These are phyloP conservation scores for Ctenodactylus gundi DNA, from an alignment of 2,113 vertebrate genomes.

Conservation along the genomic window DNA sequence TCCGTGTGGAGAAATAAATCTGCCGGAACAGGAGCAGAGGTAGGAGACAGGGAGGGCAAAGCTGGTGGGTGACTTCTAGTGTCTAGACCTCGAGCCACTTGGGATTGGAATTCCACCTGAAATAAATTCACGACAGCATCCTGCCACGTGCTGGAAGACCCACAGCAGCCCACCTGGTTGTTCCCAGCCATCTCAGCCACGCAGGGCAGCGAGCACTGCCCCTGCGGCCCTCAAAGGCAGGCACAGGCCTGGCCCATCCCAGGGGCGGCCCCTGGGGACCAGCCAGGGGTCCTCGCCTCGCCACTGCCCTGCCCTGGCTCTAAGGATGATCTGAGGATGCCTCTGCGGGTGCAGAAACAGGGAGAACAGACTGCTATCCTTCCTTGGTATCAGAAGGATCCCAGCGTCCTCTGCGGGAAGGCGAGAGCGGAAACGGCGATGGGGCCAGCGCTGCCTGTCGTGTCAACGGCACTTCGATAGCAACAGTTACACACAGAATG, in stretches of 20 bases:
- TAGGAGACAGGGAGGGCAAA: not conserved
- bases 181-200: not conserved
- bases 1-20: too few species aligned
- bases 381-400: not conserved
- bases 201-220: not conserved
- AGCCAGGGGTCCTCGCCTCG: too few species aligned
- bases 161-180: not conserved
- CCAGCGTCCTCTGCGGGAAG: not conserved
- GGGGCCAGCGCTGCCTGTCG: too few species aligned
- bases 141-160: not conserved
- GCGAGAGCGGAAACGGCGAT: not conserved
- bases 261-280: too few species aligned
- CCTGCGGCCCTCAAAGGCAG: not conserved
- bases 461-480: too few species aligned
- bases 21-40: not conserved
- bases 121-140: not conserved
- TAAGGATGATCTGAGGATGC: not conserved
- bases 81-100: not conserved
- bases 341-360: not conserved
- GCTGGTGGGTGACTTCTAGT: not conserved
- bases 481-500: too few species aligned
- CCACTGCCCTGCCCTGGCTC: not conserved
- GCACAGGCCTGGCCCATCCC: not conserved
- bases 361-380: not conserved
- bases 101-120: not conserved